Base-by-base conservation (phyloP, 2,888 invertebrate genomes). In the Archips xylosteana region DNA sequence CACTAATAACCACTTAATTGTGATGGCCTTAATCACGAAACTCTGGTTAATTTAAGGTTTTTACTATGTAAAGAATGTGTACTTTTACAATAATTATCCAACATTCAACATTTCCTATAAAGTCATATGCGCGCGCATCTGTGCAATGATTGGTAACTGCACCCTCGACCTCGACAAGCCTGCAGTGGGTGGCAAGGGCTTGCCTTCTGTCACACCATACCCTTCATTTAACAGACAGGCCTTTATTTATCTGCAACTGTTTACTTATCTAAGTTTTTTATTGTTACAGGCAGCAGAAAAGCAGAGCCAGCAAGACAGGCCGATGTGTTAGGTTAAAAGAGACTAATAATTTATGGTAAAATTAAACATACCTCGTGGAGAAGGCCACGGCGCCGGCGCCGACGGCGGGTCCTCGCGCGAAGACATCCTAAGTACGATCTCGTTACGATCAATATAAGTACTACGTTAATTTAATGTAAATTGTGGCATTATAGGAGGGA, bases 231-330 rank as follows among this genome's bases (percentile, higher is more conserved):
- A 75, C 76, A 78, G 78, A 75, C 75, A 77, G 45, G 70, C 71
- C 67, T 69, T 69, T 70, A 60, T 73, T 62, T 66, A 36, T 60
- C 64, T 42, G 64, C 49, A 64, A 67, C 51, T 75, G 64, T 51
- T 57, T 82, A 82, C 86, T 90, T 76, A 90, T 78, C 57, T 78
- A 70, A 49, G 80, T 83, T 87, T 85, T 79, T 78, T 82, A 49
- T 95, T 95, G 93, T 96, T 96, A 85, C 96, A 96, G 96, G 95
- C 95, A 79, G 94, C 95, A 81, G 96, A 96, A 86, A 96, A 96
- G 87, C 93, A 96, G 83, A 95, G 95, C 81, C 95, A 95, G 77
- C 94, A 95, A 73, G 96, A 96, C 87, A 95, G 96, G 91, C 92
- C 95, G 83, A 87, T 81, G 79, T 93, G 93, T 83, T 94, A 91